Conservation (phyloP, 2,888 invertebrate genomes). For the Trachelus troglodyta region DNA sequence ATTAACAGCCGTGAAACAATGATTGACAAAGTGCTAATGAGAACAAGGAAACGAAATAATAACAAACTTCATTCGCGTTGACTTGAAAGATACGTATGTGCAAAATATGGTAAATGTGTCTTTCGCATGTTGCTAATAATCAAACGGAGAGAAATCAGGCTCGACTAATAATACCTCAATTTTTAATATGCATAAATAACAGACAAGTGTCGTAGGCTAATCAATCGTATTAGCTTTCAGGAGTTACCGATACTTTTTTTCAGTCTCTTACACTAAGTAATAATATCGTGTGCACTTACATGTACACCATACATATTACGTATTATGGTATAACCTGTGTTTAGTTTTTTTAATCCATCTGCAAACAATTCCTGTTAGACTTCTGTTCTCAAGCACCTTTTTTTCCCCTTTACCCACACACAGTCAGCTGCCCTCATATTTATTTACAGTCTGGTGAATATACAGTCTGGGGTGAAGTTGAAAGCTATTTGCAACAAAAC, state of each 20-base stretch:
- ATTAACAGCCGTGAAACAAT: not conserved
- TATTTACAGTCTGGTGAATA: not conserved
- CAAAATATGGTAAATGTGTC: not conserved
- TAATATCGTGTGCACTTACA: too few relatives aligned
- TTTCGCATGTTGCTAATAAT: too few relatives aligned
- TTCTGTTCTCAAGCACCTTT: constrained; percentile 12
- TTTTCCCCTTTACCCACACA: not conserved
- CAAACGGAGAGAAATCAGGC: too few relatives aligned
- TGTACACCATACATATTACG: too few relatives aligned
- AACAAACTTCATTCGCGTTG: not conserved
- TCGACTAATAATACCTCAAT: too few relatives aligned
- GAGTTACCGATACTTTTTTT: too few relatives aligned
- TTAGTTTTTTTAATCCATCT: not conserved
- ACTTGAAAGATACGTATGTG: not conserved
- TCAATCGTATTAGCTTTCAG: too few relatives aligned
- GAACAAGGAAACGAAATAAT: not conserved
- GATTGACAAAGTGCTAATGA: not conserved
- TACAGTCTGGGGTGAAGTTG: constrained; percentile 5
- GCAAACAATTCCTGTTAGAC: constrained; percentile 14
- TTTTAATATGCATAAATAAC: too few relatives aligned
- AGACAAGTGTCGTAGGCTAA: too few relatives aligned
- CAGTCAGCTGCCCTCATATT: not conserved
- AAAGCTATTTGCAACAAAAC: constrained; percentile 7
- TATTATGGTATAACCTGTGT: too few relatives aligned
- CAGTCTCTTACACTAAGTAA: too few relatives aligned